These are phyloP conservation scores for Diplodus puntazzo DNA, from an alignment of 2,797 vertebrate species.

Conservation along the genomic window DNA sequence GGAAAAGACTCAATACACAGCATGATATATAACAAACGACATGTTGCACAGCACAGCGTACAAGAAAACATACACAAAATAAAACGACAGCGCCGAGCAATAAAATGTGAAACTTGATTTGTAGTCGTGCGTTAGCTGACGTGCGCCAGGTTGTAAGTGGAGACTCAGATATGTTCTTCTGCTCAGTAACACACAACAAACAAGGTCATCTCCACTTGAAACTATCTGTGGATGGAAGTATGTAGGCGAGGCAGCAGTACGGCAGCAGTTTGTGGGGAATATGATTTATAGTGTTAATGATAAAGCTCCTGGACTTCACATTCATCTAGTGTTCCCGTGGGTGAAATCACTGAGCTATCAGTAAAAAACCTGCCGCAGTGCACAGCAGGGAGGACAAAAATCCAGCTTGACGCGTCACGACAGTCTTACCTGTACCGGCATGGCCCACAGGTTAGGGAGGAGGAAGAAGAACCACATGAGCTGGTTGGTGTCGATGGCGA, in stretches of 20 bases:
- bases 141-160: too few relatives aligned
- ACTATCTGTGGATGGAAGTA: not conserved
- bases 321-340: not conserved
- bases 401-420: too few relatives aligned
- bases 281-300: not conserved
- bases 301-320: too few relatives aligned
- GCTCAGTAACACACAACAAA: not conserved
- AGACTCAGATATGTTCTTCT: not conserved
- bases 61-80: too few relatives aligned
- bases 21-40: not conserved
- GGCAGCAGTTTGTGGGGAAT: too few relatives aligned
- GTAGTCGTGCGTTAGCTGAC: not conserved
- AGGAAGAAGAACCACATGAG: slow-evolving; percentile 99
- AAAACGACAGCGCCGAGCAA: not conserved
- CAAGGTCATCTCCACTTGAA: not conserved
- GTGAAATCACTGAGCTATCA: too few relatives aligned
- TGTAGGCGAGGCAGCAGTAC: too few relatives aligned
- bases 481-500: slow-evolving; percentile 98
- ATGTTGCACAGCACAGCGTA: too few relatives aligned
- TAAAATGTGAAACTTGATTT: not conserved
- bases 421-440: slow-evolving; percentile 95
- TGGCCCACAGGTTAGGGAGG: slow-evolving; percentile 98
- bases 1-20: not conserved
- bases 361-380: too few relatives aligned
- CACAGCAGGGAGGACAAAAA: too few relatives aligned